Base-by-base conservation (phyloP, 2,888 invertebrate genomes). In the Hypomecis punctinalis region DNA sequence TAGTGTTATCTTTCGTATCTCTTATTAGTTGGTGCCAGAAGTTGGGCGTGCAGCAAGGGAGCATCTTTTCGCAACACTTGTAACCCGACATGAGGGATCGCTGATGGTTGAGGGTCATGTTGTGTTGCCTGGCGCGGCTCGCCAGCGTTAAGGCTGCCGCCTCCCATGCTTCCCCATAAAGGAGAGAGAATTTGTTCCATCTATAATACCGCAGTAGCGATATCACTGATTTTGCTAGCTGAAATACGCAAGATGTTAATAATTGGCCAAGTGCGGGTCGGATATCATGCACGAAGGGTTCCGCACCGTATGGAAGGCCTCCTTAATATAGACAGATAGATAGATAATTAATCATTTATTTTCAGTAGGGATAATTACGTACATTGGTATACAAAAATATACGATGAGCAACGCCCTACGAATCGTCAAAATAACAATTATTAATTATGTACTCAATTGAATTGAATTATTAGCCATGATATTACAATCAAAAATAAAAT, bases 191-290 rank as follows among this genome's bases (percentile, higher is more conserved):
- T 85, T 98, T 98, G 76, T 95, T 95, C 99, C 99, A 99, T 78
- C 96, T 95, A 93, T 97, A 98, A 91, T 98, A 97, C 63, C 95
- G 94, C 78, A 99, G 93, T 65, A 99, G 94, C 0, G 99, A 96
- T 85, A 99, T 96, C 77, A 99, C 96, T 52, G 99, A 99, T 92
- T 98, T 98, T 66, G 97, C 98, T 70, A 98, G 98, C 96, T 98
- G 88, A 52, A 91, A 90, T 67, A 13, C 39, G 13, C 23, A 23
- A 23, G 39, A 47, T 13, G 7, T 23, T 2, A n/a, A n/a, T n/a
- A n/a, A n/a, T n/a, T n/a, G n/a, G n/a, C n/a, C n/a, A n/a, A n/a
- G n/a, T n/a, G n/a, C n/a, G n/a, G n/a, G n/a, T n/a, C n/a, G n/a
- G n/a, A n/a, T n/a, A n/a, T n/a, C n/a, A n/a, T n/a, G n/a, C n/a